These are phyloP conservation scores for Leucoptera coffeella DNA, from an alignment of 2,888 invertebrate genomes.

Conservation along the genomic window DNA sequence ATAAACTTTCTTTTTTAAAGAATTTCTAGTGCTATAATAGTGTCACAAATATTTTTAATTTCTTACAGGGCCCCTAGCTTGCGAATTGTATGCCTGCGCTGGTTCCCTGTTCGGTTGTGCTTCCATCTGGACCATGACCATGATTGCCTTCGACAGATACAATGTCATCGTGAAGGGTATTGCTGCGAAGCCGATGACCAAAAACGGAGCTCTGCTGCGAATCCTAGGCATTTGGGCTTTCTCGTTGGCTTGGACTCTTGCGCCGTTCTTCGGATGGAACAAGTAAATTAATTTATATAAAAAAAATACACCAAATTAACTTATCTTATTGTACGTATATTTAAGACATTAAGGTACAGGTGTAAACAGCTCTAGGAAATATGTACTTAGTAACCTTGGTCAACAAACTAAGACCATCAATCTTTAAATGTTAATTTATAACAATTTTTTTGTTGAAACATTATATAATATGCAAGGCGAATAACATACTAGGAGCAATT, in stretches of 20 bases:
- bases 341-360: neutral
- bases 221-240: slow-evolving; percentile 76
- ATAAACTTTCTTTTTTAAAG: too few species aligned
- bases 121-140: slow-evolving; percentile 90
- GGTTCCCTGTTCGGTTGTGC: slow-evolving; percentile 86
- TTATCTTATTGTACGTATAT: neutral
- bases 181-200: slow-evolving; percentile 78
- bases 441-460: neutral
- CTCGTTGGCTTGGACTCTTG: slow-evolving; percentile 72
- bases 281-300: slow-evolving; percentile 43
- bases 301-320: neutral
- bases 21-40: too few species aligned
- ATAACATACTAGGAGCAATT: too few species aligned
- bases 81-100: slow-evolving; percentile 79
- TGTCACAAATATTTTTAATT: neutral
- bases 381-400: too few species aligned
- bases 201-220: slow-evolving; percentile 70
- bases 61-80: slow-evolving; percentile 66
- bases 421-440: neutral
- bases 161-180: slow-evolving; percentile 91
- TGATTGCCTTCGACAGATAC: slow-evolving; percentile 89
- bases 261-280: slow-evolving; percentile 85
- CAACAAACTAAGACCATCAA: too few species aligned
- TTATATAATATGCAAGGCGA: neutral
- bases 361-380: too few species aligned